phyloP scores from a whole-genome alignment of 1,140 invertebrate genomes.

The Rhysida immarginata region DNA sequence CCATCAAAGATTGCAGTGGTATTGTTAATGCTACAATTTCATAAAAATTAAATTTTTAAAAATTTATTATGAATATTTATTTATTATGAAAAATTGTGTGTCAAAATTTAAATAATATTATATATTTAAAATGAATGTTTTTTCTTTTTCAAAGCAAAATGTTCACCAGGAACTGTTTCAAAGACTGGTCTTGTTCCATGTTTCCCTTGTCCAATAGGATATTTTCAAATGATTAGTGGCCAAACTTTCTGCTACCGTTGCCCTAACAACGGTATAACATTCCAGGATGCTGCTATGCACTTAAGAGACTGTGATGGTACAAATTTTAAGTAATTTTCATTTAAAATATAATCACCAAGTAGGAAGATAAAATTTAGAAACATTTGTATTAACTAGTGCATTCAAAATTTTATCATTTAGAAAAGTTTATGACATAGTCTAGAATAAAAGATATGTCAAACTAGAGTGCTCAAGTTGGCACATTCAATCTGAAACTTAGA shows the following conservation, averaged over 20 bases:
- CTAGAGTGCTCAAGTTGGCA: too few species aligned
- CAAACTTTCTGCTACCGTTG: constrained; percentile 31
- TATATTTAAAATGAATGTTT: too few species aligned
- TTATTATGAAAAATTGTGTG: constrained; percentile 22
- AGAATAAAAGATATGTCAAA: too few species aligned
- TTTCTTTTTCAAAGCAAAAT: too few species aligned
- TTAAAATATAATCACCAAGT: too few species aligned
- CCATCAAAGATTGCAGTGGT: constrained; percentile 35
- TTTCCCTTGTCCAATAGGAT: constrained; percentile 33
- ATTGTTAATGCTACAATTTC: not conserved
- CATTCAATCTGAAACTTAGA: too few species aligned
- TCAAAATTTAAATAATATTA: too few species aligned
- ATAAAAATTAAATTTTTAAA: not conserved
- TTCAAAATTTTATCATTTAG: too few species aligned
- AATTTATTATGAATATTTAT: constrained; percentile 10
- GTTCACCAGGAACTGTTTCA: constrained; percentile 31
- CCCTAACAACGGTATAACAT: constrained; percentile 19
- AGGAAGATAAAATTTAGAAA: too few species aligned
- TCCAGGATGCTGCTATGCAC: too few species aligned
- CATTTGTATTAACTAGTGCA: too few species aligned
- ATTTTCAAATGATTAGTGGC: constrained; percentile 31
- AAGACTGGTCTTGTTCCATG: constrained; percentile 34
- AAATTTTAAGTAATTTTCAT: not conserved
- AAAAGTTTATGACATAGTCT: too few species aligned
- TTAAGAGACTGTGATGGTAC: constrained; percentile 24